Evolutionary conservation across 2,888 invertebrate genomes (phyloP).

Genomic region (Chrysodeixis includens): DNA sequence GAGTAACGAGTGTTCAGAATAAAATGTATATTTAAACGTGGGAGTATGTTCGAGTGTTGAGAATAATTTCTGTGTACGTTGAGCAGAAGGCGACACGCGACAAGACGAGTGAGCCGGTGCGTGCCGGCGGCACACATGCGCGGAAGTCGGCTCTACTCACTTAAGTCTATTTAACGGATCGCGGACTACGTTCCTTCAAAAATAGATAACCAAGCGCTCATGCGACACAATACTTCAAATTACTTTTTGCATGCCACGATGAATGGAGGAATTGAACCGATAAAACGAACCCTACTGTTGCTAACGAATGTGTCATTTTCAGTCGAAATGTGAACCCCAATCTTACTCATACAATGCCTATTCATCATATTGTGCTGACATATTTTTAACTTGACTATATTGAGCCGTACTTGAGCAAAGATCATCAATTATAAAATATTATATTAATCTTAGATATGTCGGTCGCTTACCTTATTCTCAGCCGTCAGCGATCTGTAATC

Average conservation of each 20-base stretch:
- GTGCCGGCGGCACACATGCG: constrained; percentile 80
- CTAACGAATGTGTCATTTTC: constrained; percentile 85
- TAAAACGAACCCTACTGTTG: constrained; percentile 80
- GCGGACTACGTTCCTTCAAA: constrained; percentile 81
- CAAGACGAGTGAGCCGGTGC: constrained; percentile 78
- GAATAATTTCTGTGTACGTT: constrained; percentile 74
- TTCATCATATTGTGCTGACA: constrained; percentile 62
- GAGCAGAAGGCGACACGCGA: constrained; percentile 67
- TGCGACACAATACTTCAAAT: constrained; percentile 84
- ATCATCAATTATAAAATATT: constrained; percentile 45
- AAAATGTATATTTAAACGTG: constrained; percentile 27
- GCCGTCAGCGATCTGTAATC: constrained; percentile 79
- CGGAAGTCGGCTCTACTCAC: constrained; percentile 83
- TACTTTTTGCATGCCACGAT: constrained; percentile 85
- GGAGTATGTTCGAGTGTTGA: constrained; percentile 59
- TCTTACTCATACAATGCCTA: constrained; percentile 72
- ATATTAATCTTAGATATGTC: constrained; percentile 48
- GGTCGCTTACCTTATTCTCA: constrained; percentile 68
- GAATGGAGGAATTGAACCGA: constrained; percentile 85
- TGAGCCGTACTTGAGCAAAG: constrained; percentile 37
- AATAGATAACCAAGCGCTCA: constrained; percentile 83
- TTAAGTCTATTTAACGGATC: constrained; percentile 86
- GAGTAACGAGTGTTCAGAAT: not conserved
- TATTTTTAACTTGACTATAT: constrained; percentile 42
- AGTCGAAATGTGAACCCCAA: constrained; percentile 77